Percentiles rank a stretch among this genome's conserved stretches.
These are phyloP conservation scores for Allobates femoralis DNA, from an alignment of 2,797 vertebrate genomes.

Conservation along the genomic window DNA sequence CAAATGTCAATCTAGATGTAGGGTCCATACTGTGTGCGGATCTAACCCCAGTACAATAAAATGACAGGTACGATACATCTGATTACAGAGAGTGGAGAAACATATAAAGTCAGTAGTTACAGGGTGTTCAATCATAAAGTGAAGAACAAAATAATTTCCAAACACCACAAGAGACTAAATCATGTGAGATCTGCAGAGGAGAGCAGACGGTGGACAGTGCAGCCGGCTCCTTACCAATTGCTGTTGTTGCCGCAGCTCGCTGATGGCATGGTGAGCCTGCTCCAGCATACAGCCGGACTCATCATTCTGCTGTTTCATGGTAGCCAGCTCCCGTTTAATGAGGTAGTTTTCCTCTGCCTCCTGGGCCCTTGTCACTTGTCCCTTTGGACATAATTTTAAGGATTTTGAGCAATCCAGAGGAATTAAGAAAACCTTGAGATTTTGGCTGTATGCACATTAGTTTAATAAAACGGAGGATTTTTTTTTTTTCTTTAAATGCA, in stretches of 20 bases:
- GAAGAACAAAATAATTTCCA: background rate
- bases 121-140: background rate
- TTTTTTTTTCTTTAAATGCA: background rate
- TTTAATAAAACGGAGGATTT: background rate
- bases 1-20: background rate
- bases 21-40: background rate
- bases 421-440: slow-evolving; percentile 72
- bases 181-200: slow-evolving; percentile 65
- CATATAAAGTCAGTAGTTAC: background rate
- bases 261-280: slow-evolving; percentile 92
- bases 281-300: slow-evolving; percentile 93
- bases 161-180: slow-evolving; percentile 15
- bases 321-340: slow-evolving; percentile 98
- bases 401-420: slow-evolving; percentile 76
- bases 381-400: slow-evolving; percentile 89
- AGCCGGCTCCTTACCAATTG: slow-evolving; percentile 90
- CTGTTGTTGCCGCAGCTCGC: slow-evolving; percentile 88
- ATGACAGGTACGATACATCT: background rate
- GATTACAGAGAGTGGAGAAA: background rate
- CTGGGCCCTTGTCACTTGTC: slow-evolving; percentile 99
- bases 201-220: slow-evolving; percentile 68
- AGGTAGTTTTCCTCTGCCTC: slow-evolving; percentile 99
- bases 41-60: background rate
- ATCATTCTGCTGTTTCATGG: slow-evolving; percentile 96
- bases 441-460: slow-evolving; percentile 63